phyloP scores from a whole-genome alignment of 2,113 vertebrate genomes.

The zebrafish (Danio rerio) region DNA sequence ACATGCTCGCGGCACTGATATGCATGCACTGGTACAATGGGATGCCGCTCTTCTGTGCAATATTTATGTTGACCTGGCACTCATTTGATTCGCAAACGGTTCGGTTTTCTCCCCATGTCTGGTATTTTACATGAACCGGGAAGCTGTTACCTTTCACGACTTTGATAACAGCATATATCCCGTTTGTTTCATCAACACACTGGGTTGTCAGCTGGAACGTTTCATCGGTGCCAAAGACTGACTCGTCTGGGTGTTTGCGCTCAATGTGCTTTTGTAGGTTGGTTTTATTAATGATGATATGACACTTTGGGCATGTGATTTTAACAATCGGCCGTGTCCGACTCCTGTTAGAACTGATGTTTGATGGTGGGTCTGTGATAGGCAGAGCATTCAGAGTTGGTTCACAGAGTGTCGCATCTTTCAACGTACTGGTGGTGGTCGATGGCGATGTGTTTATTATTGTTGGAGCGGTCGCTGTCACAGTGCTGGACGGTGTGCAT shows the following conservation, averaged over 20 bases:
- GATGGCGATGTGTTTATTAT: background rate
- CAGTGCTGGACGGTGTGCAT: background rate
- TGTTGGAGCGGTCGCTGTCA: background rate
- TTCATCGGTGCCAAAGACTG: background rate
- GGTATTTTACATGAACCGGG: constrained; percentile 25
- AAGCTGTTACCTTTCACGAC: background rate
- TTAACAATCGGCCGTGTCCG: constrained; percentile 14
- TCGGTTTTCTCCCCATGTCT: constrained; percentile 6
- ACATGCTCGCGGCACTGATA: constrained; percentile 27
- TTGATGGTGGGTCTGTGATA: background rate
- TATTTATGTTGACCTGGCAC: constrained; percentile 30
- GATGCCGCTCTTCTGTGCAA: constrained; percentile 32
- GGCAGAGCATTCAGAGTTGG: background rate
- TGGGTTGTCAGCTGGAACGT: constrained; percentile 22
- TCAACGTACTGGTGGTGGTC: background rate
- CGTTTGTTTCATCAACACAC: constrained; percentile 16
- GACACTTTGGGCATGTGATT: constrained; percentile 30
- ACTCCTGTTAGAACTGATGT: background rate
- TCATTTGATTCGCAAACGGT: constrained; percentile 27
- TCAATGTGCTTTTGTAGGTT: constrained; percentile 33
- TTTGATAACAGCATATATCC: constrained; percentile 22
- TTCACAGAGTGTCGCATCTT: too few species aligned
- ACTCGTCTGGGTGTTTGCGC: constrained; percentile 34
- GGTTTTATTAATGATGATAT: constrained; percentile 16
- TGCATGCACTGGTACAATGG: constrained; percentile 40